Evolutionary conservation across 2,797 vertebrate genomes (phyloP).

Genomic region (Urosaurus nigricauda): DNA sequence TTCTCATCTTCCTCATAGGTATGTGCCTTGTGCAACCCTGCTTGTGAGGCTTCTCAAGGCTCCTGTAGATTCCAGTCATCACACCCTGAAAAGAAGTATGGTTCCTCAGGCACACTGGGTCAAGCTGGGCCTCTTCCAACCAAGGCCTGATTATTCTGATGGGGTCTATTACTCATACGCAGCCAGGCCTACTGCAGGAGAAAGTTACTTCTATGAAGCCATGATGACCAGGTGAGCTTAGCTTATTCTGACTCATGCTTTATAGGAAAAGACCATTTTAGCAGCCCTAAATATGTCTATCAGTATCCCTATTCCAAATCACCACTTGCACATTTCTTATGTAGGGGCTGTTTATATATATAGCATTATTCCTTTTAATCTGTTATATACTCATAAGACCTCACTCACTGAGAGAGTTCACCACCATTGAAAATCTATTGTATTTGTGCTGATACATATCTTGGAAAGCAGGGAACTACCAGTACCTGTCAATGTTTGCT

Average conservation of each 20-base stretch:
- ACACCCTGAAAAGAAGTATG: constrained; percentile 18
- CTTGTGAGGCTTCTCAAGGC: constrained; percentile 54
- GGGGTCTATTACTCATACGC: constrained; percentile 57
- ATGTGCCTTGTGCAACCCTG: constrained; percentile 63
- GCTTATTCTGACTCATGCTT: background rate
- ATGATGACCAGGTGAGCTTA: constrained; percentile 62
- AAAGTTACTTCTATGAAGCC: constrained; percentile 49
- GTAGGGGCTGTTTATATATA: background rate
- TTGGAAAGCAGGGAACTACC: background rate
- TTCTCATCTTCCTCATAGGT: constrained; percentile 20
- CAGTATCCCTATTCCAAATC: background rate
- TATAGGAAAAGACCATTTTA: background rate
- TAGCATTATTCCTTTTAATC: background rate
- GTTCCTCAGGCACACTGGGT: constrained; percentile 6
- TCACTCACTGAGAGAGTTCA: background rate
- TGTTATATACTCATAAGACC: too few relatives aligned
- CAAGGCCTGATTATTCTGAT: constrained; percentile 53
- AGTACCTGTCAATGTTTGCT: background rate
- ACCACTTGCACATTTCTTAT: background rate
- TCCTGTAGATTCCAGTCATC: constrained; percentile 23
- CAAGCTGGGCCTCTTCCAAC: constrained; percentile 12
- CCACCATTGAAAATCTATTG: too few relatives aligned
- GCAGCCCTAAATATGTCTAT: background rate
- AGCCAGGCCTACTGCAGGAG: constrained; percentile 54
- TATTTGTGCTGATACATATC: background rate